These are phyloP conservation scores for Mesitornis unicolor DNA, from an alignment of 2,113 vertebrate species.

Conservation along the genomic window DNA sequence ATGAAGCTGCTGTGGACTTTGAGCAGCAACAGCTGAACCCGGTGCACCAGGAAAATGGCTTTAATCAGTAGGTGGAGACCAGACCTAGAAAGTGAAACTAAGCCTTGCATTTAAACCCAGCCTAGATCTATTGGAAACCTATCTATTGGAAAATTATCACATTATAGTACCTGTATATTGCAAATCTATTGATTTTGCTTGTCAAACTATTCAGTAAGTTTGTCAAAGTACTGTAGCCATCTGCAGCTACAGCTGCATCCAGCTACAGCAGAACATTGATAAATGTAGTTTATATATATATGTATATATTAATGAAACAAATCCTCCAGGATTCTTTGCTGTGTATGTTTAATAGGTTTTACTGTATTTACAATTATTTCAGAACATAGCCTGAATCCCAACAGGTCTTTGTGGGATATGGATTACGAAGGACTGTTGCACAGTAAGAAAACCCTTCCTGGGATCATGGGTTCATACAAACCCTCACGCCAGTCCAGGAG, in stretches of 20 bases:
- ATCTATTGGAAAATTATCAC: too few relatives aligned
- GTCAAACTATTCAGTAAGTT: background rate
- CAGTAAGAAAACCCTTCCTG: background rate
- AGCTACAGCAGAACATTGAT: background rate
- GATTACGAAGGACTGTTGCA: background rate
- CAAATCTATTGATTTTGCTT: background rate
- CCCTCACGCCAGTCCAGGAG: background rate
- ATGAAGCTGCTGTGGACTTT: background rate
- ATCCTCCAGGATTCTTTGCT: background rate
- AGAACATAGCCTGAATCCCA: slow-evolving; percentile 9
- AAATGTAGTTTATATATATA: background rate
- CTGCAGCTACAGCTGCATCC: background rate
- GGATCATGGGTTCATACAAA: background rate
- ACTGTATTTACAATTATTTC: slow-evolving; percentile 20
- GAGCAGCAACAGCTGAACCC: background rate
- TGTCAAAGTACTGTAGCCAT: background rate
- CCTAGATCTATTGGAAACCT: background rate
- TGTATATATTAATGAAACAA: background rate
- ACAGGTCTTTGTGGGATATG: background rate
- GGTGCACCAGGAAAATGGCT: background rate
- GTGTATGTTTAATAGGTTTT: background rate
- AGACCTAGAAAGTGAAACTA: background rate
- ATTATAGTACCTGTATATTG: background rate
- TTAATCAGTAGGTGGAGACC: background rate
- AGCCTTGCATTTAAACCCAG: background rate